Evolutionary conservation across 1,140 invertebrate species (phyloP).

Genomic region (Pygmarrhopalites habei): DNA sequence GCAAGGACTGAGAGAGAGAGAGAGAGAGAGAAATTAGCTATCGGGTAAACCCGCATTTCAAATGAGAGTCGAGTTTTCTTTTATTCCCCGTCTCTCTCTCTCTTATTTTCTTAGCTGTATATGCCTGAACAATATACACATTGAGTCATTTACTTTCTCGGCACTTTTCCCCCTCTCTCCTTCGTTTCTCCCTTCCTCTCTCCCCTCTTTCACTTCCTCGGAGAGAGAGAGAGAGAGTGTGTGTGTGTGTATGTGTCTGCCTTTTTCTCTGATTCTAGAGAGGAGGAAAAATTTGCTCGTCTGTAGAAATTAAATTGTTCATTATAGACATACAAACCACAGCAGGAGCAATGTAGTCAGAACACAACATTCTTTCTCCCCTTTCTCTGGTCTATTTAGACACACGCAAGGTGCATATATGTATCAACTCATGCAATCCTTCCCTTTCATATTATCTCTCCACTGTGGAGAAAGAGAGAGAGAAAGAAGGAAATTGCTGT

Average conservation of each 20-base stretch:
- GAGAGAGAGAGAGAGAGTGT: slow-evolving; percentile 8
- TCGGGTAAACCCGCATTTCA: slow-evolving; percentile 34
- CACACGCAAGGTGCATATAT: too few species aligned
- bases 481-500: too few species aligned
- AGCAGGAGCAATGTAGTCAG: not conserved
- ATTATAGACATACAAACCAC: slow-evolving; percentile 28
- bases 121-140: slow-evolving; percentile 5
- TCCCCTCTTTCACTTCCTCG: not conserved
- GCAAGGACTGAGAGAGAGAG: not conserved
- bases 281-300: slow-evolving; percentile 35
- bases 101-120: slow-evolving; percentile 1
- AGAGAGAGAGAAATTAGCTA: slow-evolving; percentile 33
- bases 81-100: slow-evolving; percentile 1
- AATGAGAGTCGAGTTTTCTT: slow-evolving; percentile 18
- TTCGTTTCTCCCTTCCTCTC: slow-evolving; percentile 1
- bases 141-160: slow-evolving; percentile 11
- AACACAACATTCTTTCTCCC: not conserved
- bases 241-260: too few species aligned
- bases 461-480: too few species aligned
- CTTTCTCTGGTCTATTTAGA: too few species aligned
- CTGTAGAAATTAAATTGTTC: slow-evolving; percentile 38
- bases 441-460: too few species aligned
- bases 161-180: not conserved
- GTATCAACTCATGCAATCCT: too few species aligned
- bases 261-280: too few species aligned